Percentiles rank a stretch among this genome's conserved stretches.
Evolutionary conservation across 1,140 invertebrate genomes (phyloP).

Genomic region (Calephelis virginiensis): DNA sequence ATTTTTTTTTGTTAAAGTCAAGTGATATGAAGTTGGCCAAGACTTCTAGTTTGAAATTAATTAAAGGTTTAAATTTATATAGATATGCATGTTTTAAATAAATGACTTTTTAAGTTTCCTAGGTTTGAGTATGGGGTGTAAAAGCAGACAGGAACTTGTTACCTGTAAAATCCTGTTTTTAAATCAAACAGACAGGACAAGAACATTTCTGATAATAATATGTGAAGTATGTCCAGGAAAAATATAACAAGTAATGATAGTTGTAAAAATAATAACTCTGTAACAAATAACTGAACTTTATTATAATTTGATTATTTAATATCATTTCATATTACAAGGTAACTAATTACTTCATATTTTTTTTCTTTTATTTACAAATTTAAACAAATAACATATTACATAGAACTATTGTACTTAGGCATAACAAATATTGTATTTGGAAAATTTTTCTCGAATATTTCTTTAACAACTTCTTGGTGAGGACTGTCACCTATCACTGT

Average conservation of each 20-base stretch:
- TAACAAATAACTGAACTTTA: constrained; percentile 70
- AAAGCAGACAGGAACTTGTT: no score
- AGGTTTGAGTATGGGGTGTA: no score
- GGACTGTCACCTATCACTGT: constrained; percentile 74
- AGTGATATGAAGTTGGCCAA: no score
- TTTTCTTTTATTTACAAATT: constrained; percentile 66
- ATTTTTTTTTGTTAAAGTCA: no score
- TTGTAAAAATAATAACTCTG: not conserved
- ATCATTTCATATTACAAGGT: constrained; percentile 68
- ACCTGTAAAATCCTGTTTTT: no score
- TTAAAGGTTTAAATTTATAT: no score
- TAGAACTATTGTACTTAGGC: constrained; percentile 67
- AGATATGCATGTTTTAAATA: no score
- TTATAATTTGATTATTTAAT: constrained; percentile 34
- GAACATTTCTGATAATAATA: no score
- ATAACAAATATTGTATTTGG: constrained; percentile 75
- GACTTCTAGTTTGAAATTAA: no score
- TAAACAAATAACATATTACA: constrained; percentile 23
- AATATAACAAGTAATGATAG: not conserved
- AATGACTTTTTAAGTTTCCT: no score
- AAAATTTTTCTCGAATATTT: constrained; percentile 71
- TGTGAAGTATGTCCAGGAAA: not conserved
- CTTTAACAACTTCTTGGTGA: constrained; percentile 56
- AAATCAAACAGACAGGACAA: no score
- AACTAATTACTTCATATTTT: constrained; percentile 62